phyloP scores from a whole-genome alignment of 2,797 vertebrate genomes.

The Pteropus rufus region DNA sequence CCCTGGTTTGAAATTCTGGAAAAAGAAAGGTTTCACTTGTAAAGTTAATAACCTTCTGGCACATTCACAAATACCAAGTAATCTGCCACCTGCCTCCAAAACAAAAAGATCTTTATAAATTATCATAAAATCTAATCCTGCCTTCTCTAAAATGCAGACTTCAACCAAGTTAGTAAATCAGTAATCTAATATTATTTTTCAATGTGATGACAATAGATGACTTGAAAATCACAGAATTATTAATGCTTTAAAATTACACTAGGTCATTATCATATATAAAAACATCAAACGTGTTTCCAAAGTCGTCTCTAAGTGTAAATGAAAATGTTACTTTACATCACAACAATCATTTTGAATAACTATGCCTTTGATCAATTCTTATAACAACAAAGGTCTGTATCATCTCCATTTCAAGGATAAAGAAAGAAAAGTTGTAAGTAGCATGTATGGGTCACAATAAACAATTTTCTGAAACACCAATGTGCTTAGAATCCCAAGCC shows the following conservation, averaged over 20 bases:
- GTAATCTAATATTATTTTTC: constrained; percentile 22
- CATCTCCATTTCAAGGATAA: constrained; percentile 6
- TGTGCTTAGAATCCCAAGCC: not conserved
- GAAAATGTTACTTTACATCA: constrained; percentile 9
- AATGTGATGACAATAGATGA: not conserved
- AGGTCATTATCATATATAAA: not conserved
- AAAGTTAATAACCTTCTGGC: not conserved
- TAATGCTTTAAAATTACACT: not conserved
- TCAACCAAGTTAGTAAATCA: not conserved
- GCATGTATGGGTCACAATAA: not conserved
- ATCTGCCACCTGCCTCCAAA: not conserved
- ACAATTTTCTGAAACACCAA: not conserved
- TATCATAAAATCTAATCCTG: not conserved
- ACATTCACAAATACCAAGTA: not conserved
- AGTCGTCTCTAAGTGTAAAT: constrained; percentile 34
- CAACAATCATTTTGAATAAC: not conserved
- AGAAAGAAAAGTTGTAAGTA: not conserved
- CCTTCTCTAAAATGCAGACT: not conserved
- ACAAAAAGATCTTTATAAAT: not conserved
- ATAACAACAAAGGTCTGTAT: not conserved
- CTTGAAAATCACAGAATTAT: constrained; percentile 4
- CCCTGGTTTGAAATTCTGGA: constrained; percentile 16
- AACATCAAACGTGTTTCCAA: constrained; percentile 35
- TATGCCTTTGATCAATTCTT: not conserved
- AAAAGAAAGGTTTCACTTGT: constrained; percentile 4